phyloP scores from a whole-genome alignment of 2,797 vertebrate species.

The Tiaroga cobitis region DNA sequence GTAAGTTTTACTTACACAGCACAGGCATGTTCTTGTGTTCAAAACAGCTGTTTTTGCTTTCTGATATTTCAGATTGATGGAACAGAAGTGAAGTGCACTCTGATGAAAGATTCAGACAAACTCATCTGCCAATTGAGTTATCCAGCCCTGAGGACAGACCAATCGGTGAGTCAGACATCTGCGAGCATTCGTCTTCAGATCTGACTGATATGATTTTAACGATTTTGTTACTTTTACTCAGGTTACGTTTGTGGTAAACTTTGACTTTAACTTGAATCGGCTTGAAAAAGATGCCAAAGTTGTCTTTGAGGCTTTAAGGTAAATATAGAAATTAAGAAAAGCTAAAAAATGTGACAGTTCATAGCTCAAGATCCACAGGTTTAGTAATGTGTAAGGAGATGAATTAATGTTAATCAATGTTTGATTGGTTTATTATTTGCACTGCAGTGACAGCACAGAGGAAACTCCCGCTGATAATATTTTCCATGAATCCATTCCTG shows the following conservation, averaged over 20 bases:
- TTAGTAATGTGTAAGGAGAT: no score
- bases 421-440: neutral
- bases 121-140: constrained; percentile 82
- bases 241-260: constrained; percentile 83
- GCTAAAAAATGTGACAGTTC: no score
- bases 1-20: neutral
- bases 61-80: constrained; percentile 72
- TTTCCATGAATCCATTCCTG: constrained; percentile 69
- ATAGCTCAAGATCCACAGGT: neutral
- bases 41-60: neutral
- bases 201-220: neutral
- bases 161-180: constrained; percentile 73
- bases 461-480: constrained; percentile 74
- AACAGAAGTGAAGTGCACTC: constrained; percentile 80
- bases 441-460: constrained; percentile 81
- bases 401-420: neutral
- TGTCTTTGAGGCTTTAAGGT: constrained; percentile 80
- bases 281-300: constrained; percentile 76
- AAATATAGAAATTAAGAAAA: constrained; percentile 40
- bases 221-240: constrained; percentile 54
- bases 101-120: constrained; percentile 65
- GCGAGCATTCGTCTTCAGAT: neutral
- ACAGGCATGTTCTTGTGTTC: neutral
- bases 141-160: constrained; percentile 76
- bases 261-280: constrained; percentile 84